These are phyloP conservation scores for Aphyosemion australe DNA, from an alignment of 2,113 vertebrate species.

Conservation along the genomic window DNA sequence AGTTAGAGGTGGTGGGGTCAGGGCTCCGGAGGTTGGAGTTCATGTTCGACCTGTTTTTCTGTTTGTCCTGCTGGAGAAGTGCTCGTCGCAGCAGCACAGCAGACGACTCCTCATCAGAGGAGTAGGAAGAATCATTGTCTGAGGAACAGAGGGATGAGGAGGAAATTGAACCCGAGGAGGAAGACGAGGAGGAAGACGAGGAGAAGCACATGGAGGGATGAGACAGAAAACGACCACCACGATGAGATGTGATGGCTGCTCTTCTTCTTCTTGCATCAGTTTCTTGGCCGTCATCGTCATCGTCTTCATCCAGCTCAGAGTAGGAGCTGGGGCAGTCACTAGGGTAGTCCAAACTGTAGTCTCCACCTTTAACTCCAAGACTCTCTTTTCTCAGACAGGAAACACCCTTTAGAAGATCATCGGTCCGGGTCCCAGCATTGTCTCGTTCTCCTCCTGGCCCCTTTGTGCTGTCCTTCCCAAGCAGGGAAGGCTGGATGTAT, in stretches of 20 bases:
- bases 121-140: slow-evolving; percentile 94
- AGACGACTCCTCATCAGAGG: slow-evolving; percentile 92
- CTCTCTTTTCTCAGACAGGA: slow-evolving; percentile 80
- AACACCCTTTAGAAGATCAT: slow-evolving; percentile 79
- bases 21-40: slow-evolving; percentile 78
- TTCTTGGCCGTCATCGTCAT: slow-evolving; percentile 83
- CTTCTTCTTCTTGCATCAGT: slow-evolving; percentile 60
- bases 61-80: slow-evolving; percentile 85
- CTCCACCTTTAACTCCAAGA: slow-evolving; percentile 70
- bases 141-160: slow-evolving; percentile 96
- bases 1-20: slow-evolving; percentile 47
- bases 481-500: slow-evolving; percentile 80
- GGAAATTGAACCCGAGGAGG: slow-evolving; percentile 91
- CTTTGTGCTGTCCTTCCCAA: slow-evolving; percentile 85
- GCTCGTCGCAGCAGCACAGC: slow-evolving; percentile 89
- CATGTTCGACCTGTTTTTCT: slow-evolving; percentile 63
- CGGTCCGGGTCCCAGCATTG: slow-evolving; percentile 59
- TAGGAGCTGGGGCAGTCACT: slow-evolving; percentile 95
- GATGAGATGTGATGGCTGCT: slow-evolving; percentile 44
- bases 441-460: slow-evolving; percentile 62
- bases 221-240: slow-evolving; percentile 86
- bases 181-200: slow-evolving; percentile 91
- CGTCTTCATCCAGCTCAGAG: slow-evolving; percentile 90
- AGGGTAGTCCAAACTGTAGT: slow-evolving; percentile 87
- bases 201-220: slow-evolving; percentile 90